These are phyloP conservation scores for Furnarius figulus DNA, from an alignment of 2,113 vertebrate genomes.

Conservation along the genomic window DNA sequence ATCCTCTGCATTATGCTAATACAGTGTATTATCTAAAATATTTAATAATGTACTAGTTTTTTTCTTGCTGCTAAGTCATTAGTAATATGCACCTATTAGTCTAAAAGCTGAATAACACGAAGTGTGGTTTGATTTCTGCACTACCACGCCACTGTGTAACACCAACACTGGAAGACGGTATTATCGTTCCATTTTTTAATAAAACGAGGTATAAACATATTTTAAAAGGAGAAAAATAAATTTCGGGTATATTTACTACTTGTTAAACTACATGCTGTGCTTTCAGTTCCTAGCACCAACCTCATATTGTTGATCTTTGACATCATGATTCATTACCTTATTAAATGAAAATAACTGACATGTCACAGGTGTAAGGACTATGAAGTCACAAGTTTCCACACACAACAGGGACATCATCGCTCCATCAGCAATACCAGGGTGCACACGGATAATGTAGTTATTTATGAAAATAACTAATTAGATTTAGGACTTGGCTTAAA, in stretches of 20 bases:
- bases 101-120: neutral
- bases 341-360: constrained; percentile 22
- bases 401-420: neutral
- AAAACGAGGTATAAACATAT: neutral
- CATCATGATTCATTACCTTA: constrained; percentile 25
- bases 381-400: neutral
- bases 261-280: neutral
- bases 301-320: neutral
- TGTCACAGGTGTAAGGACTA: neutral
- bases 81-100: neutral
- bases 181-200: neutral
- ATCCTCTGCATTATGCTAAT: neutral
- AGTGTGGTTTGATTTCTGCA: neutral
- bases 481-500: neutral
- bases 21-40: neutral
- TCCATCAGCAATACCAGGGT: neutral
- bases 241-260: neutral
- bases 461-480: neutral
- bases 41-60: neutral
- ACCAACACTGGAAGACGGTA: neutral
- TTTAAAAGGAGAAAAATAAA: neutral
- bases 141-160: neutral
- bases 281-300: neutral
- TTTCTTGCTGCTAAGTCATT: neutral
- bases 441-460: neutral